Percentiles rank a stretch among this genome's conserved stretches.
These are phyloP conservation scores for Cyphomyrmex costatus DNA, from an alignment of 1,140 invertebrate species.

Conservation along the genomic window DNA sequence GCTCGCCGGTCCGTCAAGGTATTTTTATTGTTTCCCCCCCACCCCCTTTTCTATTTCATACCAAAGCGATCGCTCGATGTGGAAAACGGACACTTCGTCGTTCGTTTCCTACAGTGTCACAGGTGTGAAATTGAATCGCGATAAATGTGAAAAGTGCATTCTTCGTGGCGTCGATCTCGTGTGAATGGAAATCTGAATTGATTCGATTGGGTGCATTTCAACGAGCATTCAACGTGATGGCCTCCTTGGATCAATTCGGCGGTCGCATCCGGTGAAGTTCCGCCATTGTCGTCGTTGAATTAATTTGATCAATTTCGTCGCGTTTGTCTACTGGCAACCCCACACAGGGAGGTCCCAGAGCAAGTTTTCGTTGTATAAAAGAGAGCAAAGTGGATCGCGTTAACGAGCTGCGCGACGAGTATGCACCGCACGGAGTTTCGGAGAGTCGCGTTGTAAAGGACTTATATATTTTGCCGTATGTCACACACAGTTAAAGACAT, in stretches of 20 bases:
- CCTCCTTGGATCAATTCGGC: background rate
- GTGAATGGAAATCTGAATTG: background rate
- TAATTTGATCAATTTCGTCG: constrained; percentile 9
- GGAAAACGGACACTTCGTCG: background rate
- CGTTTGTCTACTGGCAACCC: background rate
- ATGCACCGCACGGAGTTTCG: background rate
- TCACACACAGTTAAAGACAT: constrained; percentile 15
- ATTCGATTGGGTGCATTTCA: background rate
- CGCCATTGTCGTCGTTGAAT: background rate
- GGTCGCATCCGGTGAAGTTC: background rate
- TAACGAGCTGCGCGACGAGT: constrained; percentile 17
- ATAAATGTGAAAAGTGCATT: constrained; percentile 39
- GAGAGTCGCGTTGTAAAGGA: constrained; percentile 1
- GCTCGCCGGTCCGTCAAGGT: constrained; percentile 66
- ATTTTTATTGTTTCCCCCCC: constrained; percentile 32
- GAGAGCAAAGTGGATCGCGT: constrained; percentile 28
- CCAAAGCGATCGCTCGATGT: background rate
- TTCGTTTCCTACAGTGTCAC: constrained; percentile 1
- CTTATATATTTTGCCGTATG: constrained; percentile 1
- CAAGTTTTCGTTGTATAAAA: background rate
- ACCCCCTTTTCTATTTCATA: background rate
- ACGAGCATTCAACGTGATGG: background rate
- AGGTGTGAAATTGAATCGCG: constrained; percentile 40
- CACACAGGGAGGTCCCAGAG: too few species aligned
- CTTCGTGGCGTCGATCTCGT: constrained; percentile 9